Percentiles rank a stretch among this genome's conserved stretches.
Conservation (phyloP, 2,888 invertebrate genomes). For the Synanthedon formicaeformis region DNA sequence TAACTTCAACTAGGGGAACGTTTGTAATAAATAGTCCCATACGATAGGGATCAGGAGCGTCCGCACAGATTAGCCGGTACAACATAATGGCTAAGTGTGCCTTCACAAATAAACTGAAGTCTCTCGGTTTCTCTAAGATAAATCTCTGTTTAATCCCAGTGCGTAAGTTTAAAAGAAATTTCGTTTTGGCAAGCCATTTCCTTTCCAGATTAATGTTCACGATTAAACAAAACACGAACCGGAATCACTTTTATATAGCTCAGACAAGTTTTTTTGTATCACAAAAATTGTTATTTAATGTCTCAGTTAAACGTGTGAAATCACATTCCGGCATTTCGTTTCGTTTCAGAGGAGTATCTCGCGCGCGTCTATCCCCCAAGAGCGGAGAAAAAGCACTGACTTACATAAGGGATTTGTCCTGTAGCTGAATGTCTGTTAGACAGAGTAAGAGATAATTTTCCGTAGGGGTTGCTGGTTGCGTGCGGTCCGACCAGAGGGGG, state of each 20-base stretch:
- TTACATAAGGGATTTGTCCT: slow-evolving; percentile 64
- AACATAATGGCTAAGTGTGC: slow-evolving; percentile 34
- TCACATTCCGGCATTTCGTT: slow-evolving; percentile 30
- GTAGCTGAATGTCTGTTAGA: slow-evolving; percentile 43
- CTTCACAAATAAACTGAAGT: slow-evolving; percentile 40
- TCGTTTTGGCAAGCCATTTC: slow-evolving; percentile 32
- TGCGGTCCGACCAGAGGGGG: slow-evolving; percentile 38
- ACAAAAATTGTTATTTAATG: slow-evolving; percentile 22
- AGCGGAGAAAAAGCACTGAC: slow-evolving; percentile 46
- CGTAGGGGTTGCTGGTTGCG: slow-evolving; percentile 44
- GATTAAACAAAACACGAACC: slow-evolving; percentile 13
- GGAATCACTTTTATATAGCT: slow-evolving; percentile 17
- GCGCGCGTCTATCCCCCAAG: slow-evolving; percentile 30
- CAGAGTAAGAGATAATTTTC: slow-evolving; percentile 37
- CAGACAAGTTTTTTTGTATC: slow-evolving; percentile 30
- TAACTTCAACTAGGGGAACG: slow-evolving; percentile 26
- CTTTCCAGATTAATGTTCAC: slow-evolving; percentile 26
- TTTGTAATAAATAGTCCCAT: slow-evolving; percentile 35
- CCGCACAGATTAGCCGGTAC: slow-evolving; percentile 32
- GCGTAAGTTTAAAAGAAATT: slow-evolving; percentile 39
- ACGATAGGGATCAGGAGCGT: slow-evolving; percentile 22
- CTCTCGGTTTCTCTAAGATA: slow-evolving; percentile 37
- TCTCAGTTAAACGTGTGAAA: background rate
- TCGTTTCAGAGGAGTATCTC: slow-evolving; percentile 14
- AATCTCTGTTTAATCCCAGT: slow-evolving; percentile 38